Evolutionary conservation across 1,140 invertebrate genomes (phyloP), one percentile per base, ranked within the genome.

Genomic region (Sitophilus oryzae): DNA sequence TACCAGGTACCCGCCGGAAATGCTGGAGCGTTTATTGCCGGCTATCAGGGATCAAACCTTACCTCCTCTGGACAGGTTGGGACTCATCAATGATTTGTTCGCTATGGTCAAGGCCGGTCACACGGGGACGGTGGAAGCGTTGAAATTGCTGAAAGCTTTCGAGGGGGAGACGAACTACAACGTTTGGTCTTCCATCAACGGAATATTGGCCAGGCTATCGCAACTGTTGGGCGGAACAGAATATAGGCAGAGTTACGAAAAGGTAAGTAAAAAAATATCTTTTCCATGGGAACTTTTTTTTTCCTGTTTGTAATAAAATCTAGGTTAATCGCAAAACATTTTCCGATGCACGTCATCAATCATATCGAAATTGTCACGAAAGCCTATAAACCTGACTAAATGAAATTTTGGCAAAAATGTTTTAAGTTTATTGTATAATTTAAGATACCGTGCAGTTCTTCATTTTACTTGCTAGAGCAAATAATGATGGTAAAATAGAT

Each of bases 31-130:
- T 40, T 77, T 98, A 47, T 75, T 93, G 45, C 82, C 88, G 0
- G 88, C 89, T 0, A 86, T 98, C 42, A 78, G 81, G 51, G 76
- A 88, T 63, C 82, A 84, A 55, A 81, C 79, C 16, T 72, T 98
- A 62, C 88, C 90, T 22, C 89, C 92, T 3, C 74, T 97, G 3
- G 95, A 98, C 72, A 83, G 62, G 36, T 80, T 97, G 20, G 89
- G 91, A 3, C 71, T 98, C 3, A 77, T 96, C 20, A 91, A 94
- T 73, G 96, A 98, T 72, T 79, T 96, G 25, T 96, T 93, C 73
- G 91, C 93, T 21, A 79, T 96, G 73, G 86, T 93, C 1, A 85
- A 93, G 74, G 86, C 90, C n/a, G 92, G 93, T 3, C 81, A 89
- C 56, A 79, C 80, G 1, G 82, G 83, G 21, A 90, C 90, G 11